Percentiles rank a stretch among this genome's conserved stretches.
Evolutionary conservation across 2,113 vertebrate genomes (phyloP).

Genomic region (Neolamprologus falcicula): DNA sequence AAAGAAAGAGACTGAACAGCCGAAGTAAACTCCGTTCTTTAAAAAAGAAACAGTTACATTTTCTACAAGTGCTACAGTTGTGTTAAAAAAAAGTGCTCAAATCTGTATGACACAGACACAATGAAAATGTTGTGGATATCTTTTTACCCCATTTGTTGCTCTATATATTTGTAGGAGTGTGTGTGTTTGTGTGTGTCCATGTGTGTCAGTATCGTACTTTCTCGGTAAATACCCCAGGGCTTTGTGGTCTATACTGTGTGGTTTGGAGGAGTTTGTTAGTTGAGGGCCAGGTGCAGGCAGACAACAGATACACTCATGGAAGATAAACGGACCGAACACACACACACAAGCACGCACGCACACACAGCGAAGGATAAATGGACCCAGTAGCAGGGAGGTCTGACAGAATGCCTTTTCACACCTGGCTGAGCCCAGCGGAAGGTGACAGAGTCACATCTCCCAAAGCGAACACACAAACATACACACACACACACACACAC

Average conservation of each 20-base stretch:
- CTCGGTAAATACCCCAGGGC: slow-evolving; percentile 62
- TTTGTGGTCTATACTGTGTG: slow-evolving; percentile 66
- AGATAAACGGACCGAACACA: slow-evolving; percentile 44
- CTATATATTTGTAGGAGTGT: slow-evolving; percentile 19
- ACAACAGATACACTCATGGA: slow-evolving; percentile 53
- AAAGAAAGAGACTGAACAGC: neutral
- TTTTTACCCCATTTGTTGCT: slow-evolving; percentile 36
- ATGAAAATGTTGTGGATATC: slow-evolving; percentile 38
- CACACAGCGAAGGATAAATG: slow-evolving; percentile 57
- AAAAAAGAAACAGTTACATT: neutral
- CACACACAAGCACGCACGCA: neutral
- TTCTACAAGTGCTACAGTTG: neutral
- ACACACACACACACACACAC: neutral
- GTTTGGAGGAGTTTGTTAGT: slow-evolving; percentile 71
- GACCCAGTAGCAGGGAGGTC: slow-evolving; percentile 71
- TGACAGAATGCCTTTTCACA: slow-evolving; percentile 82
- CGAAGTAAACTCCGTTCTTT: neutral
- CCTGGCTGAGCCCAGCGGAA: slow-evolving; percentile 76
- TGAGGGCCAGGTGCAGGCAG: slow-evolving; percentile 71
- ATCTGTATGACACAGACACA: neutral
- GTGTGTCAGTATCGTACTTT: slow-evolving; percentile 60
- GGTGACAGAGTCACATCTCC: slow-evolving; percentile 76
- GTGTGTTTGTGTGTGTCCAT: slow-evolving; percentile 21
- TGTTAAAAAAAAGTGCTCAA: neutral
- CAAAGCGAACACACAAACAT: slow-evolving; percentile 32